Percentiles rank a stretch among this genome's conserved stretches.
These are phyloP conservation scores for Cryptops parisi DNA, from an alignment of 2,888 invertebrate species.

Conservation along the genomic window DNA sequence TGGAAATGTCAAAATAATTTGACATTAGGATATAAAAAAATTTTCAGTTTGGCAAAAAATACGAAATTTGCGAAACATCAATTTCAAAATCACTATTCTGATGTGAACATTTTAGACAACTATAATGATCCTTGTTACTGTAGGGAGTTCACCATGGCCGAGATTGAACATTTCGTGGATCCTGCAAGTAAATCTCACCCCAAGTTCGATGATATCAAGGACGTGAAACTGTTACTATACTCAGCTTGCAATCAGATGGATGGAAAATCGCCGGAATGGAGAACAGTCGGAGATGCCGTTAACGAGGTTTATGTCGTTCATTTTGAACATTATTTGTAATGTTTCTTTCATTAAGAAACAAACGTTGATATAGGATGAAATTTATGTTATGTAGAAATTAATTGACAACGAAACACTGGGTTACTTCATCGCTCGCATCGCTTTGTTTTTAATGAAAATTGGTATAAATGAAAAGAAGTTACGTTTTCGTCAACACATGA, in stretches of 20 bases:
- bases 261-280: constrained; percentile 65
- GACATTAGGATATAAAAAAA: too few species aligned
- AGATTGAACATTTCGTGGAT: constrained; percentile 99
- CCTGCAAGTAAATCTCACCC: constrained; percentile 71
- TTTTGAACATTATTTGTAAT: too few species aligned
- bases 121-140: constrained; percentile 10
- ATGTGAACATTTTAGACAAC: constrained; percentile 10
- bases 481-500: constrained; percentile 95
- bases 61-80: neutral
- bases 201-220: constrained; percentile 65
- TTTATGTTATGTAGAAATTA: constrained; percentile 42
- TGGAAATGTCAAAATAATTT: too few species aligned
- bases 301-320: constrained; percentile 39
- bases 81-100: neutral
- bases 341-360: neutral
- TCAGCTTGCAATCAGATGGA: constrained; percentile 97
- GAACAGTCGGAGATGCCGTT: constrained; percentile 80
- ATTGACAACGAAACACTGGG: constrained; percentile 96
- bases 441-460: constrained; percentile 66
- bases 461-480: constrained; percentile 75
- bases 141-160: constrained; percentile 98
- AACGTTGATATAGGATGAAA: neutral
- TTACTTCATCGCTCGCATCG: constrained; percentile 94
- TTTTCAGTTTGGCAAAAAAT: neutral
- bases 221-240: constrained; percentile 66